Evolutionary conservation across 2,113 vertebrate genomes (phyloP).

Genomic region (Carassius carassius): DNA sequence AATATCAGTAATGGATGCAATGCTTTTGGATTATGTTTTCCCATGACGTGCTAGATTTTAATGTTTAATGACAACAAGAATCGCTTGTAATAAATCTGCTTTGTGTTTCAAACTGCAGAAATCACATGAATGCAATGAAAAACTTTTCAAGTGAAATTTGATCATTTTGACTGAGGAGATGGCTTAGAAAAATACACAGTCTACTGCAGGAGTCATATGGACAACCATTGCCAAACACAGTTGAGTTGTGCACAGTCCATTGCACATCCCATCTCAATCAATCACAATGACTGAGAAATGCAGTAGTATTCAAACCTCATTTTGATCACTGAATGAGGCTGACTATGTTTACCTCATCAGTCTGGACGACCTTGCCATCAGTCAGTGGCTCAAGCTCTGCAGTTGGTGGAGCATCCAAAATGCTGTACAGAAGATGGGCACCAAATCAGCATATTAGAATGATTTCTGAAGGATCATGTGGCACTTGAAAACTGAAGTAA

Average conservation of each 20-base stretch:
- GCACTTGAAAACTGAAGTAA: too few relatives aligned
- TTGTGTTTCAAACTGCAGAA: neutral
- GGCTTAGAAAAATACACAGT: too few relatives aligned
- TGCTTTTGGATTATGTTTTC: neutral
- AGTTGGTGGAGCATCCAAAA: conserved; percentile 87
- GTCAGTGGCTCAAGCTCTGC: conserved; percentile 91
- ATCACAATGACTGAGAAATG: neutral
- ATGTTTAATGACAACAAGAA: neutral
- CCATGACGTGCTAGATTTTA: neutral
- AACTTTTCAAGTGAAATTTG: neutral
- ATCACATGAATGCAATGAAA: neutral
- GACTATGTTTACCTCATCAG: conserved; percentile 84
- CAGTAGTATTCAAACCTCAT: neutral
- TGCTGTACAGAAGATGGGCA: conserved; percentile 59
- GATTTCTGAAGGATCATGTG: too few relatives aligned
- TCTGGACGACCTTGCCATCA: conserved; percentile 86
- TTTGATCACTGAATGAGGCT: neutral
- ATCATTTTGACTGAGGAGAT: too few relatives aligned
- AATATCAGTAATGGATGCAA: neutral
- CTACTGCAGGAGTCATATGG: neutral
- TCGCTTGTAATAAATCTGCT: neutral
- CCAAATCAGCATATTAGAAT: too few relatives aligned
- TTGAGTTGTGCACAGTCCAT: too few relatives aligned
- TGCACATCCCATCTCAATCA: too few relatives aligned
- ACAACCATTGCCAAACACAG: too few relatives aligned